Percentiles rank a stretch among this genome's conserved stretches.
Conservation (phyloP, 2,113 vertebrate species). For the Barbus barbus region DNA sequence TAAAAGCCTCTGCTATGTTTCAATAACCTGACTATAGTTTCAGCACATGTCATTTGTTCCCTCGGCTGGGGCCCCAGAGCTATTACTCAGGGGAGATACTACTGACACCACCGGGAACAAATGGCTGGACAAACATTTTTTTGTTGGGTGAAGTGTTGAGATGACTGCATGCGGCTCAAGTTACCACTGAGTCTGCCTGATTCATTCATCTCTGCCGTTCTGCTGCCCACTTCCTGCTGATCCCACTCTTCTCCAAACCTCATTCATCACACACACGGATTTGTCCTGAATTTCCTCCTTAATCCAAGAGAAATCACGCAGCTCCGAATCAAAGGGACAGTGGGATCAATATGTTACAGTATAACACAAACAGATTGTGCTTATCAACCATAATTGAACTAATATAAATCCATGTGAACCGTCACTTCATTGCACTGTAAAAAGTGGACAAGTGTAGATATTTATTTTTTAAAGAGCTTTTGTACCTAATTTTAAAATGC, state of each 20-base stretch:
- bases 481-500: too few species aligned
- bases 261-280: neutral
- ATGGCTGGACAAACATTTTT: slow-evolving; percentile 54
- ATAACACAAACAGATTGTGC: too few species aligned
- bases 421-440: neutral
- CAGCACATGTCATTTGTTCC: slow-evolving; percentile 7
- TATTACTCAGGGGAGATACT: slow-evolving; percentile 32
- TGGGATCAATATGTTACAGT: neutral
- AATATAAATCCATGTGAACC: too few species aligned
- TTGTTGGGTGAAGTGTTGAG: slow-evolving; percentile 50
- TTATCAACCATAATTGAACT: neutral
- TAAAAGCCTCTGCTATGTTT: neutral
- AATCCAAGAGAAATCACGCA: too few species aligned
- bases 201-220: slow-evolving; percentile 43
- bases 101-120: slow-evolving; percentile 40
- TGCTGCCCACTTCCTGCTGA: slow-evolving; percentile 33
- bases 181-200: slow-evolving; percentile 42
- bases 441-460: neutral
- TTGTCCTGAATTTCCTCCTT: slow-evolving; percentile 1
- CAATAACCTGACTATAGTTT: neutral
- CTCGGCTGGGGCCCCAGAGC: slow-evolving; percentile 20
- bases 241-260: slow-evolving; percentile 15
- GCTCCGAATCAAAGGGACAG: neutral
- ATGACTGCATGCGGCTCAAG: slow-evolving; percentile 36
- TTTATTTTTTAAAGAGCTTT: too few species aligned